Conservation (phyloP, 2,797 vertebrate genomes). For the Spondyliosoma cantharus region DNA sequence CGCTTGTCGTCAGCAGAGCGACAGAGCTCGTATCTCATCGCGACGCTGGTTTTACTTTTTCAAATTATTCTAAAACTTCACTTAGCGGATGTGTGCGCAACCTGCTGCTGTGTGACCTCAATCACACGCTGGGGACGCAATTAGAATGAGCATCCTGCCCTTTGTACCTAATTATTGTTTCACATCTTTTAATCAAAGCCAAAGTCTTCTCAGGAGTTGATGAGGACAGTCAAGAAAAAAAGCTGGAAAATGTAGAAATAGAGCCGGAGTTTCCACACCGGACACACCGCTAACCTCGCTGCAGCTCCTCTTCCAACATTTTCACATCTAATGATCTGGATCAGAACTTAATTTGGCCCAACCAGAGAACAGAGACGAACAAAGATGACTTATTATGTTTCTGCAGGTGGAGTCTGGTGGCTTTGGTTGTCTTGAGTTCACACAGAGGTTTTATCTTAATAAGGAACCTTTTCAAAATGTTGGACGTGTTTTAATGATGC, state of each 20-base stretch:
- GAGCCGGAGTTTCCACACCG: neutral
- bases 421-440: no score
- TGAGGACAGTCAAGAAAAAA: neutral
- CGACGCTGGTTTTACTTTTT: conserved; percentile 23
- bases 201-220: neutral
- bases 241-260: neutral
- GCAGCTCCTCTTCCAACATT: no score
- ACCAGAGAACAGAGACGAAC: no score
- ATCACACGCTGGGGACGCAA: neutral
- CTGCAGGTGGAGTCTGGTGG: no score
- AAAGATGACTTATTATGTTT: no score
- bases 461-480: no score
- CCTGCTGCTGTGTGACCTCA: conserved; percentile 9
- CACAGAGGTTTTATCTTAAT: no score
- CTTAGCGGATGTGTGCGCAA: conserved; percentile 1
- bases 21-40: neutral
- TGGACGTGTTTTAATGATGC: no score
- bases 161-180: neutral
- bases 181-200: neutral
- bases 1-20: neutral
- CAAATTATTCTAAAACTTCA: conserved; percentile 23
- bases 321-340: no score
- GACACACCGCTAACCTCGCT: no score
- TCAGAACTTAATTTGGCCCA: no score
- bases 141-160: conserved; percentile 2